phyloP scores from a whole-genome alignment of 2,888 invertebrate genomes.

The Agrotis puta region DNA sequence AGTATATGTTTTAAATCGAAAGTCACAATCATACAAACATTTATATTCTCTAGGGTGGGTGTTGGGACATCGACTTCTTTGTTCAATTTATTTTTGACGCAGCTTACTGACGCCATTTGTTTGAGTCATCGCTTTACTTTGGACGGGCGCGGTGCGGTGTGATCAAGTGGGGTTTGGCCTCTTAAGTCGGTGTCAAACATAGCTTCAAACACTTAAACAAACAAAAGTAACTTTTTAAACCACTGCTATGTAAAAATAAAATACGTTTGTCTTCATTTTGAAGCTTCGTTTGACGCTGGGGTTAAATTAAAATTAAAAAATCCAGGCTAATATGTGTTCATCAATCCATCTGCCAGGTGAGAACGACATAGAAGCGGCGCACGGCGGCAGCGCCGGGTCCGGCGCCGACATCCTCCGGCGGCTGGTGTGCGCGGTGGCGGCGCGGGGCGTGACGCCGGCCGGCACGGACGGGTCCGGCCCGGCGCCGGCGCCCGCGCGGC shows the following conservation, averaged over 20 bases:
- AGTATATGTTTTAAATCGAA: neutral
- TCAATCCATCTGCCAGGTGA: slow-evolving; percentile 79
- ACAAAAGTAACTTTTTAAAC: too few species aligned
- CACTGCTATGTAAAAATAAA: too few species aligned
- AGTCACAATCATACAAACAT: too few species aligned
- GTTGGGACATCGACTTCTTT: neutral
- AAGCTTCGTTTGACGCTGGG: slow-evolving; percentile 17
- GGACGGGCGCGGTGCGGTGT: slow-evolving; percentile 46
- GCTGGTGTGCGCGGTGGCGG: slow-evolving; percentile 79
- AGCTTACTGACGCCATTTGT: slow-evolving; percentile 30
- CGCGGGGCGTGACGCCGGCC: slow-evolving; percentile 71
- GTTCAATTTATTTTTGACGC: slow-evolving; percentile 28
- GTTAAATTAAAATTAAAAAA: neutral
- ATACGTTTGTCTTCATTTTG: neutral
- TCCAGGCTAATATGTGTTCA: slow-evolving; percentile 2
- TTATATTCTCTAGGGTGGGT: too few species aligned
- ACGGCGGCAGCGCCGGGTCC: slow-evolving; percentile 64
- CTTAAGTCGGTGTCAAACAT: neutral
- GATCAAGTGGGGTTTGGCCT: slow-evolving; percentile 52
- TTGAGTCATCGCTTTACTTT: too few species aligned
- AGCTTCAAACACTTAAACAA: slow-evolving; percentile 8
- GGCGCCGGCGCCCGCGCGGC: slow-evolving; percentile 55
- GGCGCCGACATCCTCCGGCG: slow-evolving; percentile 79
- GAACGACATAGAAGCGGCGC: slow-evolving; percentile 84
- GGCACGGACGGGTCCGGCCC: slow-evolving; percentile 62